phyloP scores from a whole-genome alignment of 2,888 invertebrate genomes.

The Parochlus steinenii region DNA sequence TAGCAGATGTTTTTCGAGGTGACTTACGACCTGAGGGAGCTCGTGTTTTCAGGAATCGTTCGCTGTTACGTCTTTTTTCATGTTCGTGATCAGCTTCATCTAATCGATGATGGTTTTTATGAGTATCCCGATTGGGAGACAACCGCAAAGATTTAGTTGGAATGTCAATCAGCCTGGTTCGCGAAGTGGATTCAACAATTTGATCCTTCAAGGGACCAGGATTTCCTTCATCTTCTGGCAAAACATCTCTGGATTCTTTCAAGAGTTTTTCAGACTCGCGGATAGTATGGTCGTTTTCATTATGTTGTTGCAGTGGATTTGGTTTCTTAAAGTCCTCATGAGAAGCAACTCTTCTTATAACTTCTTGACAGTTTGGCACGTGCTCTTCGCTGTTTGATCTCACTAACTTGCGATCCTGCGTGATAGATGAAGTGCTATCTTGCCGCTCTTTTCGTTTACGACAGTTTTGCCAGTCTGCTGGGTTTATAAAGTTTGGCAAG shows the following conservation, averaged over 20 bases:
- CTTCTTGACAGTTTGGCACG: conserved; percentile 22
- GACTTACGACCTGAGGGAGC: conserved; percentile 37
- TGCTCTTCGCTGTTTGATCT: conserved; percentile 44
- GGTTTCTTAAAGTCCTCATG: conserved; percentile 39
- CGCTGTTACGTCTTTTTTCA: conserved; percentile 43
- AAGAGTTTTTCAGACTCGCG: conserved; percentile 11
- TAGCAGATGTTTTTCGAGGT: conserved; percentile 31
- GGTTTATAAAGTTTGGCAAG: conserved; percentile 26
- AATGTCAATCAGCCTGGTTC: conserved; percentile 13
- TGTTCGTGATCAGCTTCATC: conserved; percentile 42
- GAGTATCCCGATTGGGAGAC: conserved; percentile 23
- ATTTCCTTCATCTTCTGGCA: conserved; percentile 26
- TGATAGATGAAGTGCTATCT: conserved; percentile 38
- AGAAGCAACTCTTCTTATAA: conserved; percentile 42
- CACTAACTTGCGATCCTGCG: conserved; percentile 41
- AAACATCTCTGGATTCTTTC: conserved; percentile 20
- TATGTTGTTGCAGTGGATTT: conserved; percentile 22
- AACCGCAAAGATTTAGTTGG: conserved; percentile 19
- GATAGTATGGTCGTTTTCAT: conserved; percentile 11
- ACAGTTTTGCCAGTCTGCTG: conserved; percentile 30
- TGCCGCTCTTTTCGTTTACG: conserved; percentile 46
- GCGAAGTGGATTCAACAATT: conserved; percentile 1
- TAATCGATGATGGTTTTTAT: no score
- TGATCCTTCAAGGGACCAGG: conserved; percentile 15
- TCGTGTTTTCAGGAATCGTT: conserved; percentile 44